Conservation (phyloP, 2,113 vertebrate species). For the Accipiter cooperii region DNA sequence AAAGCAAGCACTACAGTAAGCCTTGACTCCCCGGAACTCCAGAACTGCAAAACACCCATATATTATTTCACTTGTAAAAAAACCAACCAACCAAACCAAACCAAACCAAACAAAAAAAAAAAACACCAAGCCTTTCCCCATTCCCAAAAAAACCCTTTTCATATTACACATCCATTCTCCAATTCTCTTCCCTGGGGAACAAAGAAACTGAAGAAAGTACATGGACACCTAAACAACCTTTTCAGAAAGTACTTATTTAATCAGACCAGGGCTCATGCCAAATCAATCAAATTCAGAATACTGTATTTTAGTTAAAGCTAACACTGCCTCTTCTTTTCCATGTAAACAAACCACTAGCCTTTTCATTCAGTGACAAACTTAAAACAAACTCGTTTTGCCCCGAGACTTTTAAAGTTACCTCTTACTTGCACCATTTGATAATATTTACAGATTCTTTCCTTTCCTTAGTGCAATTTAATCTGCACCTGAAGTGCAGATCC, state of each 20-base stretch:
- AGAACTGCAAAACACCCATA: not conserved
- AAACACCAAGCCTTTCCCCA: too few relatives aligned
- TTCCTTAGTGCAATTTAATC: not conserved
- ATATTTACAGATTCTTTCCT: not conserved
- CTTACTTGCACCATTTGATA: not conserved
- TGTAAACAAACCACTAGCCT: not conserved
- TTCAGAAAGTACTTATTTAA: not conserved
- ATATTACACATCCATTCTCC: not conserved
- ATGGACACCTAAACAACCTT: not conserved
- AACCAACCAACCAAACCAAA: too few relatives aligned
- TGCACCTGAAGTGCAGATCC: not conserved
- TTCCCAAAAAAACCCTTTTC: not conserved
- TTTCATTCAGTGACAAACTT: not conserved
- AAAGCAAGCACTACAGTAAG: not conserved
- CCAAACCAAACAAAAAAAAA: too few relatives aligned
- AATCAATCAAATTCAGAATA: not conserved
- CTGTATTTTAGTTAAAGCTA: not conserved
- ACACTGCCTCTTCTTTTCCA: not conserved
- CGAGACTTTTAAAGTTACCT: not conserved
- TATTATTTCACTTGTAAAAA: not conserved
- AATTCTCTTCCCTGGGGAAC: not conserved
- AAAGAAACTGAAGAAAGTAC: not conserved
- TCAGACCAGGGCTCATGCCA: not conserved
- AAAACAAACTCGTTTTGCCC: not conserved
- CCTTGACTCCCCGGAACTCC: not conserved